These are phyloP conservation scores for Apodemia mormo DNA, from an alignment of 2,888 invertebrate species.

Conservation along the genomic window DNA sequence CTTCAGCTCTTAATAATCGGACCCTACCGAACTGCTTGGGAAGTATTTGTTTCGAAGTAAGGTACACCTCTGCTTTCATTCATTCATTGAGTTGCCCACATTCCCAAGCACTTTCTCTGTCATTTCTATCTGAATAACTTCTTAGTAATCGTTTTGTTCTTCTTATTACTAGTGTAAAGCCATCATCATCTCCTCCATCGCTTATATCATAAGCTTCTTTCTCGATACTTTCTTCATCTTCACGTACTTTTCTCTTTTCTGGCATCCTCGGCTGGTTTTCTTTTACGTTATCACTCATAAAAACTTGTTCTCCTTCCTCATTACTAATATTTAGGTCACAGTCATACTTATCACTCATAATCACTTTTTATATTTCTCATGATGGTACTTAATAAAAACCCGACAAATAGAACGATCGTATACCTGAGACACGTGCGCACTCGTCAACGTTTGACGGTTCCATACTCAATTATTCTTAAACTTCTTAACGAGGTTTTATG, in stretches of 20 bases:
- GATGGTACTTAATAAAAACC: neutral
- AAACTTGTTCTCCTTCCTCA: neutral
- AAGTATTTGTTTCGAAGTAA: neutral
- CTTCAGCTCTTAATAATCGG: neutral
- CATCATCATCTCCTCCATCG: neutral
- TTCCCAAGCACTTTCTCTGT: neutral
- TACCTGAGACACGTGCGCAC: no score
- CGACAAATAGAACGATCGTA: no score
- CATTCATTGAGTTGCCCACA: neutral
- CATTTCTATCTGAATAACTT: neutral
- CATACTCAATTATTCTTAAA: no score
- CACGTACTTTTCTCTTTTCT: neutral
- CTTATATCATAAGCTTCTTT: neutral
- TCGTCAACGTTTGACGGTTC: no score
- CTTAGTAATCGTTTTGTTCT: neutral
- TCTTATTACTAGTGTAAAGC: neutral
- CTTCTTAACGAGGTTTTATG: no score
- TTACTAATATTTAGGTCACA: neutral
- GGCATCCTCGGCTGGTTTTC: neutral
- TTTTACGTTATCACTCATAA: neutral
- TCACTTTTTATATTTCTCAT: neutral
- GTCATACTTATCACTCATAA: neutral
- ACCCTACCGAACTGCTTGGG: neutral
- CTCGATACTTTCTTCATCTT: neutral
- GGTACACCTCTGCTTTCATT: no score